Conservation (phyloP, 2,888 invertebrate species). For the Agonopterix alstromeriana region DNA sequence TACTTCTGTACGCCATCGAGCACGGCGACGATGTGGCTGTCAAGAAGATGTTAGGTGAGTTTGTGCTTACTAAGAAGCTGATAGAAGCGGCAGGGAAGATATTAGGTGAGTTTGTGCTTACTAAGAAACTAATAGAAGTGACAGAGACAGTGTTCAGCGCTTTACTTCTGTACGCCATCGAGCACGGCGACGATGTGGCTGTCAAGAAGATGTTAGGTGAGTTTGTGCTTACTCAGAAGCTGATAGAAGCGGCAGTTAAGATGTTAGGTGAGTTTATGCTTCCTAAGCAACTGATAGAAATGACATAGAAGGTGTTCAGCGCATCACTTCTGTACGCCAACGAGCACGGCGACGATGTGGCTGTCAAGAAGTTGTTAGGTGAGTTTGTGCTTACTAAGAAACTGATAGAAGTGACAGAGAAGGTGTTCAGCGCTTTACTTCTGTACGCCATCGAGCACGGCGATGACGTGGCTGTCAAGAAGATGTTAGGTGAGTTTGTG, state of each 20-base stretch:
- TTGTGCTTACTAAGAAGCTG: no score
- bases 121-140: no score
- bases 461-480: slow-evolving; percentile 46
- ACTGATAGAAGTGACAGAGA: slow-evolving; percentile 29
- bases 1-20: no score
- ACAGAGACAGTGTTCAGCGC: no score
- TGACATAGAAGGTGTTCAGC: slow-evolving; percentile 16
- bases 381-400: not conserved
- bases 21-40: no score
- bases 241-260: slow-evolving; percentile 31
- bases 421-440: slow-evolving; percentile 53
- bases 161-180: no score
- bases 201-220: slow-evolving; percentile 56
- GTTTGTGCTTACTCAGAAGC: not conserved
- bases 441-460: slow-evolving; percentile 55
- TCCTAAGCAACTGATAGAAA: not conserved
- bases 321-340: slow-evolving; percentile 58
- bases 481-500: slow-evolving; percentile 43
- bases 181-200: no score
- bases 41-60: no score
- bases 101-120: no score
- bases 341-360: no score
- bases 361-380: slow-evolving; percentile 60
- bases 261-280: slow-evolving; percentile 37
- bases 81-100: no score